These are phyloP conservation scores for Danio kyathit DNA, from an alignment of 2,797 vertebrate species.

Conservation along the genomic window DNA sequence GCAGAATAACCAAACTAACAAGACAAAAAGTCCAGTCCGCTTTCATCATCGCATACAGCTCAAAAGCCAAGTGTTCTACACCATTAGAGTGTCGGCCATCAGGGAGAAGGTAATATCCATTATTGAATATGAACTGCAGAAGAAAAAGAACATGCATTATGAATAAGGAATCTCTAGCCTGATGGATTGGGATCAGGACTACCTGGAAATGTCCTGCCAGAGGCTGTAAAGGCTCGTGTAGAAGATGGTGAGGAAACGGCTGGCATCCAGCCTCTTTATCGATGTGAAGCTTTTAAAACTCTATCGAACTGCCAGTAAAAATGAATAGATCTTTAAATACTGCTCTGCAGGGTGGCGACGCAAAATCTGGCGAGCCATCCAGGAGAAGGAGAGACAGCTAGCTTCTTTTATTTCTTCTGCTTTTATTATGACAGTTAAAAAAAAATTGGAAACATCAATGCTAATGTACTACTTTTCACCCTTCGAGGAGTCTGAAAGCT, in stretches of 20 bases:
- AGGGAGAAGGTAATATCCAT: constrained; percentile 49
- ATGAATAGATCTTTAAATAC: constrained; percentile 57
- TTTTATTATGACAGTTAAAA: constrained; percentile 3
- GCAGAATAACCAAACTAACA: not conserved
- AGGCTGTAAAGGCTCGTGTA: constrained; percentile 27
- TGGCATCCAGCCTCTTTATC: constrained; percentile 19
- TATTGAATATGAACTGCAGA: constrained; percentile 53
- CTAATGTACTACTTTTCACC: constrained; percentile 31
- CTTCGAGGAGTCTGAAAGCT: constrained; percentile 9
- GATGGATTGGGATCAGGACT: constrained; percentile 31
- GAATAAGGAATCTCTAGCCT: constrained; percentile 28
- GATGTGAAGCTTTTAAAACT: constrained; percentile 42
- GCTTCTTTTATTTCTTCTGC: not conserved
- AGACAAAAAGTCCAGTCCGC: not conserved
- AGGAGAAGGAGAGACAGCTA: not conserved
- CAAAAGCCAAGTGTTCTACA: constrained; percentile 27
- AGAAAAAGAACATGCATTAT: constrained; percentile 56
- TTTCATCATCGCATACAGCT: not conserved
- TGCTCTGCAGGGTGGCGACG: constrained; percentile 11
- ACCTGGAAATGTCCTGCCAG: constrained; percentile 52
- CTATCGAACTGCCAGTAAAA: constrained; percentile 44
- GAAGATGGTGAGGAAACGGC: not conserved
- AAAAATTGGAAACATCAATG: constrained; percentile 2
- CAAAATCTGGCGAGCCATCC: constrained; percentile 24
- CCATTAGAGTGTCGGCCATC: constrained; percentile 53